Evolutionary conservation across 1,140 invertebrate species (phyloP).

Genomic region (Physella acuta): DNA sequence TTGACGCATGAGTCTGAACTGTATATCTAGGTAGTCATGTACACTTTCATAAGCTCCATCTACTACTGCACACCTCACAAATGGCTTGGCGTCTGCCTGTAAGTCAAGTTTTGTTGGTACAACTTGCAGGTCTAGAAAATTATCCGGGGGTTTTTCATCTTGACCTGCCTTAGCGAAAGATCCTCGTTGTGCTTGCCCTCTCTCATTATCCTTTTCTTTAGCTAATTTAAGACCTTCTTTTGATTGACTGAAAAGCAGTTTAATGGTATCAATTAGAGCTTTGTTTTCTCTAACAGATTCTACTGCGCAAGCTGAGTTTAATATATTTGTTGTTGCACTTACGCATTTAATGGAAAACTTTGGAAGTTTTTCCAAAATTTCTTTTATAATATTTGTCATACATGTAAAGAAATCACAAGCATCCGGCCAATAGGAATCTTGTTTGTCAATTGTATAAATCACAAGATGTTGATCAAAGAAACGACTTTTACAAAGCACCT

Average conservation of each 20-base stretch:
- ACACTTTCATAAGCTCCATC: conserved; percentile 48
- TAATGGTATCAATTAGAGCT: neutral
- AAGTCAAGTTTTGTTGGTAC: conserved; percentile 49
- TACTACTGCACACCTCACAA: conserved; percentile 34
- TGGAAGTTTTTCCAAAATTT: neutral
- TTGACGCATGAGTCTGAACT: conserved; percentile 75
- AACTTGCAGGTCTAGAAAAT: conserved; percentile 50
- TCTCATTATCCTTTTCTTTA: neutral
- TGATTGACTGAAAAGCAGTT: neutral
- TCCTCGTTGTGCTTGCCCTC: neutral
- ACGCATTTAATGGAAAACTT: neutral
- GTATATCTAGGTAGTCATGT: conserved; percentile 76
- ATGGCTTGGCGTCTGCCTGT: conserved; percentile 45
- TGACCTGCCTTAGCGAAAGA: neutral
- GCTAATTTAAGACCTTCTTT: neutral
- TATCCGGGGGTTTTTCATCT: conserved; percentile 40
- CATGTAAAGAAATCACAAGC: neutral
- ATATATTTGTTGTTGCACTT: neutral
- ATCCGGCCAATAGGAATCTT: neutral
- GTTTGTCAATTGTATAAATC: neutral
- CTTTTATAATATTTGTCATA: neutral
- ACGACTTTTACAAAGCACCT: neutral
- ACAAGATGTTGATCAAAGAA: neutral
- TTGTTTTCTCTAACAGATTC: neutral
- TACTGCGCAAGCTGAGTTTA: neutral